These are phyloP conservation scores for Tetropium fuscum DNA, from an alignment of 2,888 invertebrate species.

Conservation along the genomic window DNA sequence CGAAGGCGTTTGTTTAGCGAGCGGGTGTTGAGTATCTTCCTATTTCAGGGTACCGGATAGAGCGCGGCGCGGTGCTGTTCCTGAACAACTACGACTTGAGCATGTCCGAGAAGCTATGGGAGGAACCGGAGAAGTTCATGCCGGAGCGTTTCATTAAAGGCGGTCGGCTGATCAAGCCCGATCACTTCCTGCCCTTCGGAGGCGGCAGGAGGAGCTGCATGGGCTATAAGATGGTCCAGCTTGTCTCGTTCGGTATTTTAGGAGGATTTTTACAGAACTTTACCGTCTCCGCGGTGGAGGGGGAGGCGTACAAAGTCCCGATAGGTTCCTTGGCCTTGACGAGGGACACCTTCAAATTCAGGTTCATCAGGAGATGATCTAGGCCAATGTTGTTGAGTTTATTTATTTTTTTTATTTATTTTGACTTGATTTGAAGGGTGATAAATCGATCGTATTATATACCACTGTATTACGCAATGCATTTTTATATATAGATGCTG, in stretches of 20 bases:
- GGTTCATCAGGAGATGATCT: slow-evolving; percentile 64
- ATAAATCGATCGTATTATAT: slow-evolving; percentile 14
- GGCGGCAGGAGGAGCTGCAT: slow-evolving; percentile 76
- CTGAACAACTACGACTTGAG: slow-evolving; percentile 77
- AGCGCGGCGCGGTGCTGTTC: slow-evolving; percentile 74
- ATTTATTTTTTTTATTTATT: slow-evolving; percentile 19
- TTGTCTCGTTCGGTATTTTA: slow-evolving; percentile 69
- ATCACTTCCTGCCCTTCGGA: slow-evolving; percentile 76
- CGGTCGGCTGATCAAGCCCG: slow-evolving; percentile 71
- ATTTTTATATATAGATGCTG: background rate
- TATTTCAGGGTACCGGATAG: slow-evolving; percentile 70
- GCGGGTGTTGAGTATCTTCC: slow-evolving; percentile 25
- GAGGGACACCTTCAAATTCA: slow-evolving; percentile 67
- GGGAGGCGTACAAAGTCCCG: slow-evolving; percentile 68
- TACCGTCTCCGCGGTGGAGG: slow-evolving; percentile 65
- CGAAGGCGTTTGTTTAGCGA: background rate
- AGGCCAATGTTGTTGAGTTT: background rate
- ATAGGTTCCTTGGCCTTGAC: slow-evolving; percentile 71
- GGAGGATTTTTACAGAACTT: slow-evolving; percentile 70
- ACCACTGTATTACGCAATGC: slow-evolving; percentile 9
- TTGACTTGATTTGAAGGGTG: background rate
- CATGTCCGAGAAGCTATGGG: slow-evolving; percentile 74
- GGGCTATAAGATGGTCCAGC: slow-evolving; percentile 76
- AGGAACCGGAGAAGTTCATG: slow-evolving; percentile 70
- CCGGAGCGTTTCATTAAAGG: slow-evolving; percentile 74